Conservation (phyloP, 2,888 invertebrate genomes). For the Tuta absoluta region DNA sequence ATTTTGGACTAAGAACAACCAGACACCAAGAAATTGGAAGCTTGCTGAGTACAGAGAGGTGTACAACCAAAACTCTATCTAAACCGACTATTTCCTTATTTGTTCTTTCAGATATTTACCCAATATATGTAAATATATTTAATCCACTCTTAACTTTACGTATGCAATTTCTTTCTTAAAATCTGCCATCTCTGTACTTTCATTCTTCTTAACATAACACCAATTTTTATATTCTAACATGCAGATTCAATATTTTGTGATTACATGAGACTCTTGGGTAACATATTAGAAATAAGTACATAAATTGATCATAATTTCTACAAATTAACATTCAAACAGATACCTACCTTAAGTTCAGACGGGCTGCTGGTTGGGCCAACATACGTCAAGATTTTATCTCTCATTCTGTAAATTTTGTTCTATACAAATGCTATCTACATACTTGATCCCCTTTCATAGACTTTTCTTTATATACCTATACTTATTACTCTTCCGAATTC, state of each 20-base stretch:
- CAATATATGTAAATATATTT: neutral
- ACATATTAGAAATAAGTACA: neutral
- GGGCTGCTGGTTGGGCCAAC: neutral
- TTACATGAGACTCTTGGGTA: neutral
- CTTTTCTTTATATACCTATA: slow-evolving; percentile 29
- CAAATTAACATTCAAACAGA: neutral
- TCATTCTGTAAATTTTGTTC: neutral
- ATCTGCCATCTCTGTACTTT: neutral
- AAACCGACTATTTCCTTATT: neutral
- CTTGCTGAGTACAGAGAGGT: slow-evolving; percentile 3
- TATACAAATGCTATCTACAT: slow-evolving; percentile 7
- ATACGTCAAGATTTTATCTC: neutral
- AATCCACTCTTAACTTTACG: too few species aligned
- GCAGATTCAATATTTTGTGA: neutral
- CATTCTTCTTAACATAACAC: neutral
- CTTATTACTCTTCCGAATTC: too few species aligned
- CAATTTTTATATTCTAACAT: neutral
- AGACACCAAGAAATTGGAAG: neutral
- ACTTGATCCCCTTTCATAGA: slow-evolving; percentile 1
- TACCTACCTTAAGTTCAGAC: neutral
- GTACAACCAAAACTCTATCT: neutral
- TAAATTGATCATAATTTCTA: neutral
- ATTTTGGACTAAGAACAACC: neutral
- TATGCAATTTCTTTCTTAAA: neutral
- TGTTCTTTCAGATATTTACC: neutral